These are phyloP conservation scores for Homarus gammarus DNA, from an alignment of 2,888 invertebrate species.

Conservation along the genomic window DNA sequence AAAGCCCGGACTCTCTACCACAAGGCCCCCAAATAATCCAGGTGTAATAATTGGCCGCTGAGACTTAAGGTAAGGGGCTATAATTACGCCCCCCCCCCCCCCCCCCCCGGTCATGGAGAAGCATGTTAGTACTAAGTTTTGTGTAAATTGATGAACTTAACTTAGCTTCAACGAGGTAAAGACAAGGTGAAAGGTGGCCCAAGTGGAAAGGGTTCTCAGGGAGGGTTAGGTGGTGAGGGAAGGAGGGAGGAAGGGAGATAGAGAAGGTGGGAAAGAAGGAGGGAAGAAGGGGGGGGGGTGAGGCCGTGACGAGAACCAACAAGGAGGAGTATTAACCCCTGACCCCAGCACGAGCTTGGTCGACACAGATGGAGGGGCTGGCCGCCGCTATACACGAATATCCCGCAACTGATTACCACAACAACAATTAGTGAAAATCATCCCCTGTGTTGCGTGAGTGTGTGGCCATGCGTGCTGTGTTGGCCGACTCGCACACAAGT, in stretches of 20 bases:
- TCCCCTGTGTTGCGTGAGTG: no score
- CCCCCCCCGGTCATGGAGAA: neutral
- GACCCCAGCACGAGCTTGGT: neutral
- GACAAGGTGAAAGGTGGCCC: neutral
- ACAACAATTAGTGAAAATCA: no score
- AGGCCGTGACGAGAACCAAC: conserved; percentile 1
- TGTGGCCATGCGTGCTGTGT: no score
- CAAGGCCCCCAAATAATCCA: neutral
- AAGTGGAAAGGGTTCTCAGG: neutral
- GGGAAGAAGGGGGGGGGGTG: neutral
- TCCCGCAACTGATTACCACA: neutral
- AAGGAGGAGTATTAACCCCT: neutral
- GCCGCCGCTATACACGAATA: neutral
- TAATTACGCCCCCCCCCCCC: neutral
- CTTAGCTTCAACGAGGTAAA: neutral
- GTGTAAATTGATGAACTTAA: neutral
- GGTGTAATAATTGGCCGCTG: neutral
- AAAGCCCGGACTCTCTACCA: neutral
- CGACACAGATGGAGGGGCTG: neutral
- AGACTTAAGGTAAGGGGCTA: neutral
- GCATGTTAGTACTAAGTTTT: neutral
- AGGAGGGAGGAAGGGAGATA: no score
- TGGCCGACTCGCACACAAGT: no score
- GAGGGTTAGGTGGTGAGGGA: no score
- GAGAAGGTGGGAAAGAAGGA: no score